A percentile compares a stretch with the other conserved stretches of the same genome.
Evolutionary conservation across 2,113 vertebrate species (phyloP).

Genomic region (Tichodroma muraria): DNA sequence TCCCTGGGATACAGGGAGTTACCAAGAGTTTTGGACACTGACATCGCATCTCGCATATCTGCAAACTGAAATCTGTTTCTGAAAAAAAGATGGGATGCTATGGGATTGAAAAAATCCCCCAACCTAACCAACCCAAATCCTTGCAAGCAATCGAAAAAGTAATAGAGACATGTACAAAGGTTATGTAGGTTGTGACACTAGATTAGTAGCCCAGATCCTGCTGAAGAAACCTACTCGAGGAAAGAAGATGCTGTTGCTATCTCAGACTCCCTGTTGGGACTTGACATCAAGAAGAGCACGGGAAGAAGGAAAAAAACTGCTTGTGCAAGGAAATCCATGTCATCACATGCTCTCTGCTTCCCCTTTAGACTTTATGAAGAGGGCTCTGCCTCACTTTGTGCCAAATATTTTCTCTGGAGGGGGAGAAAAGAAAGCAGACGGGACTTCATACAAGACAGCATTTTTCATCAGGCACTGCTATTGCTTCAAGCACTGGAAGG

Average conservation of each 20-base stretch:
- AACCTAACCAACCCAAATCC: background rate
- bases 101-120: background rate
- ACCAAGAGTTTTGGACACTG: background rate
- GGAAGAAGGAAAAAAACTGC: background rate
- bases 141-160: background rate
- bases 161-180: background rate
- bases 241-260: background rate
- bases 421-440: background rate
- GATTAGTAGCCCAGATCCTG: background rate
- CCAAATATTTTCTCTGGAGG: background rate
- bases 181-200: background rate
- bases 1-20: background rate
- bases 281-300: background rate
- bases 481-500: background rate
- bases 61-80: background rate
- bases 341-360: background rate
- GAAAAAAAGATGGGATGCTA: background rate
- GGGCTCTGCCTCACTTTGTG: background rate
- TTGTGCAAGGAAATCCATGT: background rate
- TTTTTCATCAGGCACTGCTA: background rate
- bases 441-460: background rate
- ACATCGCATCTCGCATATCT: background rate
- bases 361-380: background rate
- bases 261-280: background rate
- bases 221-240: background rate